These are phyloP conservation scores for Halocynthia aurantium DNA, from an alignment of 23 tunicate species.

Conservation along the genomic window DNA sequence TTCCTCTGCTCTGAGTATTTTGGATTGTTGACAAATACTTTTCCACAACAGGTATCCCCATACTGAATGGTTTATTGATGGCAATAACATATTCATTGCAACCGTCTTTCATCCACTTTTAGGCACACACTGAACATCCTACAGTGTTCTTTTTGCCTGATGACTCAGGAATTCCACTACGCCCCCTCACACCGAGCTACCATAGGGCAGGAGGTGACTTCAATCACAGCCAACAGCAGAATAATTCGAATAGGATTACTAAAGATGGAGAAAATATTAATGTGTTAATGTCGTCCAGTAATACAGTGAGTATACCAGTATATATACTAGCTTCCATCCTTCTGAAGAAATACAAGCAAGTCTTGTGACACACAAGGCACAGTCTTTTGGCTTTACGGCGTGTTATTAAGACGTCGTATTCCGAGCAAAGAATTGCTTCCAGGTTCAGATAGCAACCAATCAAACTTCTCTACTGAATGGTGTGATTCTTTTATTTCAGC, in stretches of 20 bases:
- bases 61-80: neutral
- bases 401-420: neutral
- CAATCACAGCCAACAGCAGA: neutral
- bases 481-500: constrained; percentile 4
- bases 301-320: constrained; percentile 11
- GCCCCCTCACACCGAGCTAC: constrained; percentile 69
- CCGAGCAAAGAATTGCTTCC: neutral
- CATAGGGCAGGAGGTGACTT: constrained; percentile 19
- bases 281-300: constrained; percentile 18
- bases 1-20: constrained; percentile 68
- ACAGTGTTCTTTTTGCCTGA: constrained; percentile 13
- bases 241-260: neutral
- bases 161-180: constrained; percentile 62
- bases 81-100: neutral
- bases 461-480: neutral
- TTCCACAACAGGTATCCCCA: neutral
- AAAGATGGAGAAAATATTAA: neutral
- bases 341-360: neutral
- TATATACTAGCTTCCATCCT: neutral
- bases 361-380: too few relatives aligned
- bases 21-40: constrained; percentile 53
- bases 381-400: too few relatives aligned
- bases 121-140: neutral
- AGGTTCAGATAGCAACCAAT: neutral
- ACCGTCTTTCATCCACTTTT: neutral